Evolutionary conservation across 2,113 vertebrate genomes (phyloP).

Genomic region (Microcebus tavaratra): DNA sequence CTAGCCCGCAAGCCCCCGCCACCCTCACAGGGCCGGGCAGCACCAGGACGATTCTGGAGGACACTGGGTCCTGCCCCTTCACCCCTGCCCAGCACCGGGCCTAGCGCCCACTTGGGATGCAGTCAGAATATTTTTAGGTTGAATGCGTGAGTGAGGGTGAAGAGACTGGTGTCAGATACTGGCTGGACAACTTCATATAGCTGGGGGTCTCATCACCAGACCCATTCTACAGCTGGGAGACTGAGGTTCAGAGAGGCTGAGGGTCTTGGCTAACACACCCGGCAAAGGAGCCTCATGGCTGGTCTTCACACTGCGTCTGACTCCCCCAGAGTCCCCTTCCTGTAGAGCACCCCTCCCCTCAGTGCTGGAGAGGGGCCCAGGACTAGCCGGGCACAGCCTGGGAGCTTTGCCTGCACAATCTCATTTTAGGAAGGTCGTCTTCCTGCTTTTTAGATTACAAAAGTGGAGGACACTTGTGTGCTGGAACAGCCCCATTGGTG

Average conservation of each 20-base stretch:
- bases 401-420: background rate
- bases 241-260: background rate
- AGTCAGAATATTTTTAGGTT: background rate
- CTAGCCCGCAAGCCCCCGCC: background rate
- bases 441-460: background rate
- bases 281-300: background rate
- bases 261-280: background rate
- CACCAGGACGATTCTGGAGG: background rate
- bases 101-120: background rate
- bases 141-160: background rate
- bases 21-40: background rate
- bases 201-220: background rate
- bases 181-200: background rate
- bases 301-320: background rate
- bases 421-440: background rate
- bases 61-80: background rate
- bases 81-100: background rate
- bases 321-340: too few relatives aligned
- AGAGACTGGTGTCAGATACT: fast-evolving
- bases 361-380: background rate
- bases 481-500: background rate
- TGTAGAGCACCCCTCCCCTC: background rate
- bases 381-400: background rate
- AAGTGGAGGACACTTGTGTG: background rate
- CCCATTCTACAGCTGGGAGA: background rate